Evolutionary conservation across 2,113 vertebrate genomes (phyloP).

Genomic region (Myocastor coypus): DNA sequence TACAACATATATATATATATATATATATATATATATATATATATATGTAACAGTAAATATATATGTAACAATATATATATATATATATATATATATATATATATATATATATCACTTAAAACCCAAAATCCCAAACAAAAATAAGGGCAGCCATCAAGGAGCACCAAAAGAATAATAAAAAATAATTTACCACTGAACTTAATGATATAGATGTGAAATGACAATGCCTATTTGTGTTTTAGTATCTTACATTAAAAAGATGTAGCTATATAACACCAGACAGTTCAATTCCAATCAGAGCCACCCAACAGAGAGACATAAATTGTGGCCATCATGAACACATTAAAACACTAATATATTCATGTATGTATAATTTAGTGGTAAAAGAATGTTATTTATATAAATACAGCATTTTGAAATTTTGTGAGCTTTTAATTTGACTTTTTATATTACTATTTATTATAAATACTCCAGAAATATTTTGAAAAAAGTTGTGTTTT

Average conservation of each 20-base stretch:
- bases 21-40: background rate
- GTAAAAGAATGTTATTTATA: background rate
- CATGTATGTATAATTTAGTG: background rate
- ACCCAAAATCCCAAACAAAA: background rate
- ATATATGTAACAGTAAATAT: too few relatives aligned
- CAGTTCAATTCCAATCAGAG: too few relatives aligned
- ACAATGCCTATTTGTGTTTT: too few relatives aligned
- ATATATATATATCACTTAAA: background rate
- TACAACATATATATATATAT: background rate
- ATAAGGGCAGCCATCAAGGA: background rate
- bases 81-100: too few relatives aligned
- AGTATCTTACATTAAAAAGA: too few relatives aligned
- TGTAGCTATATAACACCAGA: too few relatives aligned
- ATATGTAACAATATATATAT: too few relatives aligned
- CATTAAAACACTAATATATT: background rate
- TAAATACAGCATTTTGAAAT: background rate
- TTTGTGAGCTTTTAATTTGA: background rate
- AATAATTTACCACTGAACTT: too few relatives aligned
- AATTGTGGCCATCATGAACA: background rate
- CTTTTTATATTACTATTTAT: background rate
- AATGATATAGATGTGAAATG: too few relatives aligned
- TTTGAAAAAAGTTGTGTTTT: constrained; percentile 31
- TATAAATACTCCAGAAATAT: background rate
- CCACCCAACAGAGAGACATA: too few relatives aligned
- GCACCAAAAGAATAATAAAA: too few relatives aligned